phyloP scores from a whole-genome alignment of 2,797 vertebrate species.

The Adrianichthys oophorus region DNA sequence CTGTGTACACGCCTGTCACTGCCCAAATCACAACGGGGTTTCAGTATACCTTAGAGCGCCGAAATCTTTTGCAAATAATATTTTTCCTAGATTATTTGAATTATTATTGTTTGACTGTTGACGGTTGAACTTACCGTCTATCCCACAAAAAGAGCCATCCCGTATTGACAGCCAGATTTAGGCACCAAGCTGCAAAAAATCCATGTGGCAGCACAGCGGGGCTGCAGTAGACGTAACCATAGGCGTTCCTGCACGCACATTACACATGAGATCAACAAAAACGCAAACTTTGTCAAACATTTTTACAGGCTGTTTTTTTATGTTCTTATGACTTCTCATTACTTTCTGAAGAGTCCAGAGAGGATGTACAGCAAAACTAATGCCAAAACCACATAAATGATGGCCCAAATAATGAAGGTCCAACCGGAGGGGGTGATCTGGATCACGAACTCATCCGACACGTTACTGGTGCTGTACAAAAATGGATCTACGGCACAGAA shows the following conservation, averaged over 20 bases:
- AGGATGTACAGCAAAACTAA: constrained; percentile 44
- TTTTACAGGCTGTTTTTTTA: not conserved
- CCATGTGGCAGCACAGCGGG: constrained; percentile 55
- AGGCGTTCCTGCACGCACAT: constrained; percentile 55
- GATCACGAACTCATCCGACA: constrained; percentile 59
- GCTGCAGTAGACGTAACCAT: constrained; percentile 69
- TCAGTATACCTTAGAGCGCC: too few species aligned
- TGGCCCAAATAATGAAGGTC: constrained; percentile 70
- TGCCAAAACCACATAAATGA: constrained; percentile 65
- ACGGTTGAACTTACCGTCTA: constrained; percentile 42
- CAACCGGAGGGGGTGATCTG: constrained; percentile 66
- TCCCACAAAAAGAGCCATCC: constrained; percentile 69
- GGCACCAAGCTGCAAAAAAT: constrained; percentile 66
- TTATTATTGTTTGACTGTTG: not conserved
- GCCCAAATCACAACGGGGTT: constrained; percentile 77
- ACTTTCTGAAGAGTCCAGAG: constrained; percentile 59
- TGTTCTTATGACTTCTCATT: not conserved
- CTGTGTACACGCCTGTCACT: constrained; percentile 61
- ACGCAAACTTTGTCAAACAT: not conserved
- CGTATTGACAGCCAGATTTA: constrained; percentile 56
- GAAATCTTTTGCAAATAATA: too few species aligned
- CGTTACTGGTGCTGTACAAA: constrained; percentile 37
- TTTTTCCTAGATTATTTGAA: too few species aligned
- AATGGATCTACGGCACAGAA: constrained; percentile 52
- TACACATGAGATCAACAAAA: constrained; percentile 1